Percentiles rank a stretch among this genome's conserved stretches.
These are phyloP conservation scores for Perognathus longimembris DNA, from an alignment of 2,113 vertebrate species.

Conservation along the genomic window DNA sequence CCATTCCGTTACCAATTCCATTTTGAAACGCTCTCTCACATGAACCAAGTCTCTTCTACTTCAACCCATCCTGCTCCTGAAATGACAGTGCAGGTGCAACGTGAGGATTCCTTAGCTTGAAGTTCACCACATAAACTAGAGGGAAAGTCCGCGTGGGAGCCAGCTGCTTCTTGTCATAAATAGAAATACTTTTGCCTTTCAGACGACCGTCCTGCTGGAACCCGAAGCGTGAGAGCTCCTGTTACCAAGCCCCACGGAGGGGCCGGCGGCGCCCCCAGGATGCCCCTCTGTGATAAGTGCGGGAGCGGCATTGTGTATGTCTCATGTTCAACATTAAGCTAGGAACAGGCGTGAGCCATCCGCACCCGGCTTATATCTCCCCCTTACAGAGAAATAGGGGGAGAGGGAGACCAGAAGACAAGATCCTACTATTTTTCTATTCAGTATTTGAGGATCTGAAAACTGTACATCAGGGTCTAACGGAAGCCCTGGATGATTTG, in stretches of 20 bases:
- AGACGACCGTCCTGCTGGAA: conserved; percentile 94
- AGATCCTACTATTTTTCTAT: neutral
- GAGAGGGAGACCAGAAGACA: neutral
- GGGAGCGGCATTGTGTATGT: conserved; percentile 98
- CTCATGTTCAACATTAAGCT: neutral
- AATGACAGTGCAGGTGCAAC: neutral
- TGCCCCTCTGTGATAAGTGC: conserved; percentile 97
- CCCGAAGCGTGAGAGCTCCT: conserved; percentile 93
- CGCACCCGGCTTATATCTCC: neutral
- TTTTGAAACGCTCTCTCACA: neutral
- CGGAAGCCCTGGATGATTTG: rapidly evolving
- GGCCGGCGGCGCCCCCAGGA: conserved; percentile 92
- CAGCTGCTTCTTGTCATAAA: conserved; percentile 34
- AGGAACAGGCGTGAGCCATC: no score
- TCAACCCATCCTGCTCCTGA: neutral
- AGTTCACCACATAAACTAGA: conserved; percentile 67
- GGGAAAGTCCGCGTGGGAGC: neutral
- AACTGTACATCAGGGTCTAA: neutral
- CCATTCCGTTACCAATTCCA: neutral
- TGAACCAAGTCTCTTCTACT: neutral
- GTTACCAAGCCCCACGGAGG: conserved; percentile 88
- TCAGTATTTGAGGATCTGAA: neutral
- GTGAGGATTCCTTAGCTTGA: conserved; percentile 56
- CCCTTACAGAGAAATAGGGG: neutral
- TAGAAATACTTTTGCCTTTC: conserved; percentile 72